Evolutionary conservation across 1,140 invertebrate species (phyloP).

Genomic region (Drosophila kurseongensis): DNA sequence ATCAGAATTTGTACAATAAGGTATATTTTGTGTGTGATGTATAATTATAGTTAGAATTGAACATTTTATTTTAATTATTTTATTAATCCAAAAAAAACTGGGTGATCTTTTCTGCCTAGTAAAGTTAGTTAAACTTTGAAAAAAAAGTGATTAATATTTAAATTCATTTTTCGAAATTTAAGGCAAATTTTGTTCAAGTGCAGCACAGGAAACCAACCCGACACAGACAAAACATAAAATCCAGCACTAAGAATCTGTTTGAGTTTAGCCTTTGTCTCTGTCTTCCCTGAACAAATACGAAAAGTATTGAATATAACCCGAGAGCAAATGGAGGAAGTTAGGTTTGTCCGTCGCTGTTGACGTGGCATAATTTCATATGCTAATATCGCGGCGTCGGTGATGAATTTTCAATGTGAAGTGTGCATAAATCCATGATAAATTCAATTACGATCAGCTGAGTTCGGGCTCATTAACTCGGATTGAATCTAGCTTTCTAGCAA

Average conservation of each 20-base stretch:
- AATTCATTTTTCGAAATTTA: background rate
- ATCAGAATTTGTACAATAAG: too few species aligned
- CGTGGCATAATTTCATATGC: conserved; percentile 70
- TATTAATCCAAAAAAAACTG: too few species aligned
- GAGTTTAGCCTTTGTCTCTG: conserved; percentile 7
- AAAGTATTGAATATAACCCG: background rate
- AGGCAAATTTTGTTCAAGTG: background rate
- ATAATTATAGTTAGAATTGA: too few species aligned
- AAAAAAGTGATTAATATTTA: too few species aligned
- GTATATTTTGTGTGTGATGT: too few species aligned
- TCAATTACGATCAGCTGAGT: conserved; percentile 11
- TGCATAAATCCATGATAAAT: background rate
- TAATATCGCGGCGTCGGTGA: conserved; percentile 46
- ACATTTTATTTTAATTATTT: too few species aligned
- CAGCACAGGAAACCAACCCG: conserved; percentile 45
- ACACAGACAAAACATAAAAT: conserved; percentile 49
- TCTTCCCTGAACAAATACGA: conserved; percentile 17
- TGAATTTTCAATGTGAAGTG: conserved; percentile 24
- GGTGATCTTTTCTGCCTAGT: too few species aligned
- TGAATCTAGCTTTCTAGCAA: conserved; percentile 5
- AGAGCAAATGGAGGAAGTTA: background rate
- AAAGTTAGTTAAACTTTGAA: too few species aligned
- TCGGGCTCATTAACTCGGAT: conserved; percentile 28
- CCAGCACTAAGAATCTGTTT: background rate
- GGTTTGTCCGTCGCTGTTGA: conserved; percentile 23